These are phyloP conservation scores for Picus viridis DNA, from an alignment of 2,797 vertebrate species.

Conservation along the genomic window DNA sequence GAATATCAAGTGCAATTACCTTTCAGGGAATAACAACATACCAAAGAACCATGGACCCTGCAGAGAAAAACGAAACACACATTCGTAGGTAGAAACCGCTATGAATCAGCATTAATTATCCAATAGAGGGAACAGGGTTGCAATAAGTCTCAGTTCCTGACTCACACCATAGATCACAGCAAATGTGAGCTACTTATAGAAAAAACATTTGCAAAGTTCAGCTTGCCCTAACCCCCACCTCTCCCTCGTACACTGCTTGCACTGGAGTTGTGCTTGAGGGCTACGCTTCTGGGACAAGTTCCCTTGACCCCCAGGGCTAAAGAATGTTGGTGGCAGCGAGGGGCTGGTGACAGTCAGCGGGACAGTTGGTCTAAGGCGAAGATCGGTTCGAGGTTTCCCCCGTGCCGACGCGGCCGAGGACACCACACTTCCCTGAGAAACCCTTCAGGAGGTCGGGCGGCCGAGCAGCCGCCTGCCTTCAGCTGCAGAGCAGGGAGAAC, in stretches of 20 bases:
- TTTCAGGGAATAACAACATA: constrained; percentile 60
- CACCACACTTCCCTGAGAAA: not conserved
- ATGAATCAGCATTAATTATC: constrained; percentile 74
- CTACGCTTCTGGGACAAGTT: not conserved
- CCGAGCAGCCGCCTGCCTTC: not conserved
- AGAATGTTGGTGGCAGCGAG: not conserved
- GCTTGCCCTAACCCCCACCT: not conserved
- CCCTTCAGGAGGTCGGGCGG: not conserved
- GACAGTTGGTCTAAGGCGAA: not conserved
- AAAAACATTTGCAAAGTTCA: constrained; percentile 37
- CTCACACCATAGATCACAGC: constrained; percentile 61
- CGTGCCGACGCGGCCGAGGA: not conserved
- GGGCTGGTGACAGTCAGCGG: not conserved
- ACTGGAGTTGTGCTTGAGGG: not conserved
- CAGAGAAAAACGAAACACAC: constrained; percentile 62
- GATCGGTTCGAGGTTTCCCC: not conserved
- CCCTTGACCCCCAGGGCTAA: not conserved
- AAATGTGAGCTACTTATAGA: constrained; percentile 27
- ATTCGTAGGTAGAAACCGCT: constrained; percentile 62
- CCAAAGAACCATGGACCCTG: constrained; percentile 59
- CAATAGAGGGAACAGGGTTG: constrained; percentile 51
- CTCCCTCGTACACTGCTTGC: accelerated
- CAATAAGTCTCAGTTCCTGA: constrained; percentile 57
- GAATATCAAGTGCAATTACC: constrained; percentile 63
- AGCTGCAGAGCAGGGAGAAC: not conserved